Evolutionary conservation across 2,888 invertebrate species (phyloP).

Genomic region (Anthophora plumipes): DNA sequence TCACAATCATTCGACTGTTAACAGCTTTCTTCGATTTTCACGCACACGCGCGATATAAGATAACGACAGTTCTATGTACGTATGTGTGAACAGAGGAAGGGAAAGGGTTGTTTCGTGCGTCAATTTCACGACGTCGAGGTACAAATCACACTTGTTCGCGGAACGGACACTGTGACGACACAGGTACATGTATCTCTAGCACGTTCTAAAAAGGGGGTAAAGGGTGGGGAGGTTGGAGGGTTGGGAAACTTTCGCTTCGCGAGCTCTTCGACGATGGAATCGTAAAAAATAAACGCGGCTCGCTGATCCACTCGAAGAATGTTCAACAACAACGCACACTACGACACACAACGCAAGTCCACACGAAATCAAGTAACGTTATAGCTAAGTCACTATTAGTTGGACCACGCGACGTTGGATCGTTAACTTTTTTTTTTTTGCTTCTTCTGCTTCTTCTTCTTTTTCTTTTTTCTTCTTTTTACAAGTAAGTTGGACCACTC

Average conservation of each 20-base stretch:
- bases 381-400: slow-evolving; percentile 72
- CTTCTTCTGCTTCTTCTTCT: too few relatives aligned
- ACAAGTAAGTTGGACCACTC: slow-evolving; percentile 73
- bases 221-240: too few relatives aligned
- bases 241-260: not conserved
- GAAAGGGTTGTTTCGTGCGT: not conserved
- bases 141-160: slow-evolving; percentile 33
- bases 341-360: not conserved
- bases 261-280: slow-evolving; percentile 9
- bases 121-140: not conserved
- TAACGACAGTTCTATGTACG: not conserved
- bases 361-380: slow-evolving; percentile 8
- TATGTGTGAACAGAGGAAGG: too few relatives aligned
- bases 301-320: not conserved
- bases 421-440: not conserved
- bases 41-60: not conserved
- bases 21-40: too few relatives aligned
- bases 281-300: slow-evolving; percentile 41
- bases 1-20: not conserved
- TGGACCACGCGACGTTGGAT: slow-evolving; percentile 20
- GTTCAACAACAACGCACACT: not conserved
- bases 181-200: not conserved
- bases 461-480: slow-evolving; percentile 33
- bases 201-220: not conserved
- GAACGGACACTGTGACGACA: slow-evolving; percentile 19